phyloP scores from a whole-genome alignment of 53 echinoderm and acorn worm genomes.

The Zoroaster sp. region DNA sequence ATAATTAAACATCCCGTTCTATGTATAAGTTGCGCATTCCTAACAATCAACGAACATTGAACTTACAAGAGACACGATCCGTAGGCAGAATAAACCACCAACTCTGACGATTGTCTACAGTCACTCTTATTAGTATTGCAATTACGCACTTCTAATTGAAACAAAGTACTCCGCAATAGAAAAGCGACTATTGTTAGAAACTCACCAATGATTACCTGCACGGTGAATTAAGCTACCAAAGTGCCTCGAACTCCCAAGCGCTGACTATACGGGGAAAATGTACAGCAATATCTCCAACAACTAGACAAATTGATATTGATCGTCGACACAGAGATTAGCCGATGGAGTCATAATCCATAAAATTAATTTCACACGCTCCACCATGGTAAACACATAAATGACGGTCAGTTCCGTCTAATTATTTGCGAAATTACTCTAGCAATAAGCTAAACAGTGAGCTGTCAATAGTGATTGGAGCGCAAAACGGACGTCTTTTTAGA shows the following conservation, averaged over 20 bases:
- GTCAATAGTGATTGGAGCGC: neutral
- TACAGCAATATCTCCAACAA: neutral
- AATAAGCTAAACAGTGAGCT: neutral
- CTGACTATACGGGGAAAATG: neutral
- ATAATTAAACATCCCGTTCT: no score
- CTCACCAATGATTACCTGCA: neutral
- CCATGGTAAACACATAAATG: slow-evolving; percentile 1
- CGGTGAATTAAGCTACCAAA: slow-evolving; percentile 31
- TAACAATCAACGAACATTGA: neutral
- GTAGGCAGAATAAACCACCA: neutral
- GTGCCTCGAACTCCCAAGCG: slow-evolving; percentile 4
- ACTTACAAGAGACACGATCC: neutral
- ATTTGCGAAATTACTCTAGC: slow-evolving; percentile 7
- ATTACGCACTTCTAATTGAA: slow-evolving; percentile 20
- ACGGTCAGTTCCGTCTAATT: neutral
- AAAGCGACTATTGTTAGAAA: slow-evolving; percentile 43
- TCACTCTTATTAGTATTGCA: neutral
- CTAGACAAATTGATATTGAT: slow-evolving; percentile 45
- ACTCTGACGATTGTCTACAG: no score
- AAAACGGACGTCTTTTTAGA: neutral
- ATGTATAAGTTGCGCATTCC: no score
- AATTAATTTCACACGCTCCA: slow-evolving; percentile 35
- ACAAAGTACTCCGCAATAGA: slow-evolving; percentile 17
- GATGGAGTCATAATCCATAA: neutral
- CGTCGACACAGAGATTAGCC: slow-evolving; percentile 6